phyloP scores from a whole-genome alignment of 2,888 invertebrate species.

The Catocala nupta region DNA sequence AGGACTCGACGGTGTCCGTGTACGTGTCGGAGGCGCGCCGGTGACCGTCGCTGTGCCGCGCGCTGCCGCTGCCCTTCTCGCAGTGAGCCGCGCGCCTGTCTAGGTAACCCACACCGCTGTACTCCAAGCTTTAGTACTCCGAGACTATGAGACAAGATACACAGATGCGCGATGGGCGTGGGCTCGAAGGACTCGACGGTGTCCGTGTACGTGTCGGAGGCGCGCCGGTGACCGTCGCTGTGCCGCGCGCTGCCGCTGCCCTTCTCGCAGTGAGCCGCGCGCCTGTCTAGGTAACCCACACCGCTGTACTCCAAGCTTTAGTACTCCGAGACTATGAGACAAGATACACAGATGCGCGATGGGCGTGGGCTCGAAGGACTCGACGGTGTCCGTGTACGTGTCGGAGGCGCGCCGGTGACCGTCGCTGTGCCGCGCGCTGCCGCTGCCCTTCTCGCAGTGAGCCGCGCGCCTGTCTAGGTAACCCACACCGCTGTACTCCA shows the following conservation, averaged over 20 bases:
- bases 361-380: constrained; percentile 95
- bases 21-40: constrained; percentile 91
- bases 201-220: constrained; percentile 92
- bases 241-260: constrained; percentile 72
- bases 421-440: constrained; percentile 78
- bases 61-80: constrained; percentile 66
- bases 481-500: constrained; percentile 1
- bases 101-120: constrained; percentile 9
- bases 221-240: constrained; percentile 90
- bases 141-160: no score
- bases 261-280: constrained; percentile 50
- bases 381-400: constrained; percentile 93
- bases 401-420: constrained; percentile 91
- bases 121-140: no score
- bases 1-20: constrained; percentile 94
- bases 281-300: constrained; percentile 10
- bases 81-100: constrained; percentile 44
- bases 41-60: constrained; percentile 88
- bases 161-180: constrained; percentile 92
- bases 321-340: no score
- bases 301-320: not conserved
- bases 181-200: constrained; percentile 95
- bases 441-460: constrained; percentile 57
- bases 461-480: constrained; percentile 38
- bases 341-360: constrained; percentile 77